These are phyloP conservation scores for Buathra laborator DNA, from an alignment of 2,888 invertebrate genomes.

Conservation along the genomic window DNA sequence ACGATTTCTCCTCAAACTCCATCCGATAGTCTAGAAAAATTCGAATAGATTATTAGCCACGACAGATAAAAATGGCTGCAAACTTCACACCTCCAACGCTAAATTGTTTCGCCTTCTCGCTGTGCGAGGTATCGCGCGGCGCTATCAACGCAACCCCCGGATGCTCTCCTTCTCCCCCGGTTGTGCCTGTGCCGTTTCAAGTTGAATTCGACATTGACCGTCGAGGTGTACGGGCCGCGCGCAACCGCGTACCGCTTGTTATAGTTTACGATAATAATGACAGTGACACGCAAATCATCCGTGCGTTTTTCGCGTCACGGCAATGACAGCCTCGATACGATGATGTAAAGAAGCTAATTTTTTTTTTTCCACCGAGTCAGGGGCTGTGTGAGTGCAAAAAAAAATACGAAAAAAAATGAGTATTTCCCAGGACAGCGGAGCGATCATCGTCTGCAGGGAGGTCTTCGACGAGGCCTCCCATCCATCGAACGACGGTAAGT, in stretches of 20 bases:
- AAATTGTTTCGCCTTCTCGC: conserved; percentile 41
- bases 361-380: neutral
- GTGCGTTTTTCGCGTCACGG: conserved; percentile 58
- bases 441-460: conserved; percentile 91
- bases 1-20: neutral
- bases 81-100: neutral
- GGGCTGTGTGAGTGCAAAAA: conserved; percentile 26
- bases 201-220: conserved; percentile 83
- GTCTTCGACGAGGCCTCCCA: conserved; percentile 94
- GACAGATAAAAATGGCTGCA: neutral
- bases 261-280: conserved; percentile 58
- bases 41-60: neutral
- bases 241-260: conserved; percentile 56
- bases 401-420: conserved; percentile 77
- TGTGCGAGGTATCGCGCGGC: conserved; percentile 13
- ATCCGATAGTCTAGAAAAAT: neutral
- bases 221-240: conserved; percentile 76
- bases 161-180: conserved; percentile 73
- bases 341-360: conserved; percentile 42
- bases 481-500: conserved; percentile 91
- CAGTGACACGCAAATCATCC: conserved; percentile 44
- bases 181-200: conserved; percentile 71
- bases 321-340: conserved; percentile 49
- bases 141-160: conserved; percentile 48
- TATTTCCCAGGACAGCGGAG: conserved; percentile 84